Evolutionary conservation across 2,888 invertebrate genomes (phyloP), one percentile per base, ranked within the genome.

Genomic region (Blastobasis lacticolella): DNA sequence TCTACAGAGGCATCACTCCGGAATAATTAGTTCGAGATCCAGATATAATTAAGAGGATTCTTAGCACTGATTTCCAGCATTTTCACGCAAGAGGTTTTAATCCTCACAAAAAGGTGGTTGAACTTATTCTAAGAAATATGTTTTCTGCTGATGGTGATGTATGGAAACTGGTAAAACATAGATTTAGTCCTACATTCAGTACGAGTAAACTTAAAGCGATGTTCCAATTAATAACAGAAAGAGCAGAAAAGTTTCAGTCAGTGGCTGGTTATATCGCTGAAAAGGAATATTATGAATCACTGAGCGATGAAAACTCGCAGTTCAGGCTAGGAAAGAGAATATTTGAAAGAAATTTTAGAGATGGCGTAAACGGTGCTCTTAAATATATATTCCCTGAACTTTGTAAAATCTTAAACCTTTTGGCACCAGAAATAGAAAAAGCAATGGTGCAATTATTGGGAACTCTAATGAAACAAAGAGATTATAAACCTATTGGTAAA

Each of bases 61-160:
- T 87, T 5, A 60, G 72, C 7, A 76, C 76, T 0, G 85, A 87
- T 59, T 86, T 84, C 42, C 66, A 75, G 51, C 66, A 62, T 57
- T 86, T 86, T 56, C 62, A 80, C 55, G 69, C 75, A 5, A 74
- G 86, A 70, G 84, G 83, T 4, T 56, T 85, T 8, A 67, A 71
- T 57, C 66, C 77, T 0, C 74, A 83, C 49, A 79, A 75, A 57
- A 78, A 64, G 38, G 76, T 75, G 4, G 66, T 78, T 5, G 85
- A 87, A 59, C 85, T 82, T 0, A 60, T 87, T 51, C 41, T 84
- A 43, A 78, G 70, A 58, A 87, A 86, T 58, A 61, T 87, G 50
- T 86, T 86, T 55, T 78, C 82, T 51, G 79, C 77, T 46, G 86
- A 85, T 50, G 85, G 86, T 6, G 86, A 86, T 54, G 57, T 76